Evolutionary conservation across 23 tunicate genomes (phyloP).

Genomic region (Ciona savignyi): DNA sequence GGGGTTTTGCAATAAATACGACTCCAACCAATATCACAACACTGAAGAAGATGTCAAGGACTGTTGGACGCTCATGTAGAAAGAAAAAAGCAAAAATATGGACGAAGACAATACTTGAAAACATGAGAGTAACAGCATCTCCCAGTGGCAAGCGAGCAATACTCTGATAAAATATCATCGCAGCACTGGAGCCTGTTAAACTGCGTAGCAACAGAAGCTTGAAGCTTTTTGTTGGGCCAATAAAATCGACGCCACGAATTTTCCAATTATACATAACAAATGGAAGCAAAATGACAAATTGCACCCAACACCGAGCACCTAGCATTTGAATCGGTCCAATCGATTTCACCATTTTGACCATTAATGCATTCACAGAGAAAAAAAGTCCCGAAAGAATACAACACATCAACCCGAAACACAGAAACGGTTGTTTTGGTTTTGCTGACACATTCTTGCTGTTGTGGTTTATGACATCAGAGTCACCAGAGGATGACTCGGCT

Average conservation of each 20-base stretch:
- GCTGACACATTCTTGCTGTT: not conserved
- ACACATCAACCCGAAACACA: not conserved
- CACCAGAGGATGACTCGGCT: not conserved
- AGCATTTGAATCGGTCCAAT: not conserved
- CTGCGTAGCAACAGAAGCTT: conserved; percentile 34
- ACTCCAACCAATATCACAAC: conserved; percentile 34
- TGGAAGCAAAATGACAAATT: conserved; percentile 4
- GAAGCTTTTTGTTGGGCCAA: conserved; percentile 27
- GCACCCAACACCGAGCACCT: not conserved
- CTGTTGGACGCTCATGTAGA: conserved; percentile 37
- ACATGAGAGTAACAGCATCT: conserved; percentile 49
- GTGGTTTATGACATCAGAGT: not conserved
- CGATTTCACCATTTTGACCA: not conserved
- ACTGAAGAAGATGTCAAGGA: conserved; percentile 26
- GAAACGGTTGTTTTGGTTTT: not conserved
- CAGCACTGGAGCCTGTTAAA: conserved; percentile 33
- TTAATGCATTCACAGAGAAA: not conserved
- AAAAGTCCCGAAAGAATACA: not conserved
- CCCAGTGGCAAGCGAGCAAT: conserved; percentile 42
- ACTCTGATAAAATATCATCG: conserved; percentile 30
- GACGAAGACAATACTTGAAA: conserved; percentile 27
- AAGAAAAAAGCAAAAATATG: conserved; percentile 12
- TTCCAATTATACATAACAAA: not conserved
- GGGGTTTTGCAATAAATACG: conserved; percentile 36
- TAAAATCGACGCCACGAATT: not conserved